These are phyloP conservation scores for Cataglyphis altisquamis DNA, from an alignment of 2,888 invertebrate genomes.

Conservation along the genomic window DNA sequence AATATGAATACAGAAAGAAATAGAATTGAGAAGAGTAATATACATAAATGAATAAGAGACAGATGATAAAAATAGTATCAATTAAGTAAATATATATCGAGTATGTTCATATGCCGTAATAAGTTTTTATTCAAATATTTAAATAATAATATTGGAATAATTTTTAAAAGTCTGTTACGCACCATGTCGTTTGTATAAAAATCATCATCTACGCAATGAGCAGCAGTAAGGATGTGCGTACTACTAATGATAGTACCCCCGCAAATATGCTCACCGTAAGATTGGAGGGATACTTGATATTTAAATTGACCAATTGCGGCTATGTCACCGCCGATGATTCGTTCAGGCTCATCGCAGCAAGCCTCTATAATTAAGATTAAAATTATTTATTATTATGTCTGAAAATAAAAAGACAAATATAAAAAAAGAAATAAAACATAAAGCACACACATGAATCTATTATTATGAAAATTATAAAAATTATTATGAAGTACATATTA, in stretches of 20 bases:
- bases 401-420: background rate
- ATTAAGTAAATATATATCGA: background rate
- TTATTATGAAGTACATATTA: background rate
- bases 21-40: background rate
- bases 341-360: constrained; percentile 39
- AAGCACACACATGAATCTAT: background rate
- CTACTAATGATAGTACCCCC: constrained; percentile 29
- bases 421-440: background rate
- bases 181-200: background rate
- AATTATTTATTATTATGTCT: background rate
- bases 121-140: background rate
- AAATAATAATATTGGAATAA: background rate
- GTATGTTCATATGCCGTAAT: background rate
- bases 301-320: constrained; percentile 26
- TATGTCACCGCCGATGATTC: constrained; percentile 33
- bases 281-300: constrained; percentile 32
- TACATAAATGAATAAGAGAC: background rate
- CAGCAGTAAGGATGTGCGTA: constrained; percentile 30
- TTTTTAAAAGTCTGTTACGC: background rate
- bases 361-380: background rate
- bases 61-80: background rate
- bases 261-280: constrained; percentile 21
- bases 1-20: background rate
- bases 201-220: constrained; percentile 25
- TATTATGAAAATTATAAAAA: background rate